Conservation (phyloP, 2,888 invertebrate genomes). For the Dugesia japonica region DNA sequence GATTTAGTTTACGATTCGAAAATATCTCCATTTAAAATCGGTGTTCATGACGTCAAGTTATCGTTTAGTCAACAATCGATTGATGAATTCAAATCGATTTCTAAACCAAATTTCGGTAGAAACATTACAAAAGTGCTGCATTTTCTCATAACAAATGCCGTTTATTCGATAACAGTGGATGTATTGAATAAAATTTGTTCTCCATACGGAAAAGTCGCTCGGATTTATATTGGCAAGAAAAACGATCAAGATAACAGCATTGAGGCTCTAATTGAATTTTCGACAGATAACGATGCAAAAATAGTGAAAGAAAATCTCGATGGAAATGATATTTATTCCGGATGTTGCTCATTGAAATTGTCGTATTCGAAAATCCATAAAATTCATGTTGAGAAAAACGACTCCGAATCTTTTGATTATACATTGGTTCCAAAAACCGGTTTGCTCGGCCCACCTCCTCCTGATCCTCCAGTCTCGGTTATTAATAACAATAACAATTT, state of each 20-base stretch:
- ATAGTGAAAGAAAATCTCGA: slow-evolving; percentile 31
- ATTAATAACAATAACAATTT: background rate
- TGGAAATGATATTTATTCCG: slow-evolving; percentile 35
- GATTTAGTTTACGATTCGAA: slow-evolving; percentile 27
- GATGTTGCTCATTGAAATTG: slow-evolving; percentile 33
- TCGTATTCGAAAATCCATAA: slow-evolving; percentile 20
- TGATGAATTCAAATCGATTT: background rate
- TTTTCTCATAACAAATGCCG: slow-evolving; percentile 31
- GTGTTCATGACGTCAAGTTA: background rate
- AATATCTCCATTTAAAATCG: background rate
- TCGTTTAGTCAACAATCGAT: background rate
- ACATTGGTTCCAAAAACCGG: slow-evolving; percentile 52
- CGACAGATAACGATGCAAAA: slow-evolving; percentile 28
- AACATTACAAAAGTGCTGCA: slow-evolving; percentile 28
- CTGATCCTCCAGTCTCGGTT: background rate
- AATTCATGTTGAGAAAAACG: slow-evolving; percentile 34
- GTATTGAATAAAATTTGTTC: slow-evolving; percentile 34
- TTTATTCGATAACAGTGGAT: slow-evolving; percentile 35
- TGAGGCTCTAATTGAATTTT: slow-evolving; percentile 34
- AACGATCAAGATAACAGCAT: slow-evolving; percentile 30
- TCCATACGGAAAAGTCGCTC: slow-evolving; percentile 23
- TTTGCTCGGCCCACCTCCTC: slow-evolving; percentile 23
- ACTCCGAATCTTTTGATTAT: slow-evolving; percentile 30
- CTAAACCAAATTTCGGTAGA: background rate
- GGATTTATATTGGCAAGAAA: slow-evolving; percentile 34